Percentiles rank a stretch among this genome's conserved stretches.
These are phyloP conservation scores for Hyposoter dolosus DNA, from an alignment of 2,888 invertebrate genomes.

Conservation along the genomic window DNA sequence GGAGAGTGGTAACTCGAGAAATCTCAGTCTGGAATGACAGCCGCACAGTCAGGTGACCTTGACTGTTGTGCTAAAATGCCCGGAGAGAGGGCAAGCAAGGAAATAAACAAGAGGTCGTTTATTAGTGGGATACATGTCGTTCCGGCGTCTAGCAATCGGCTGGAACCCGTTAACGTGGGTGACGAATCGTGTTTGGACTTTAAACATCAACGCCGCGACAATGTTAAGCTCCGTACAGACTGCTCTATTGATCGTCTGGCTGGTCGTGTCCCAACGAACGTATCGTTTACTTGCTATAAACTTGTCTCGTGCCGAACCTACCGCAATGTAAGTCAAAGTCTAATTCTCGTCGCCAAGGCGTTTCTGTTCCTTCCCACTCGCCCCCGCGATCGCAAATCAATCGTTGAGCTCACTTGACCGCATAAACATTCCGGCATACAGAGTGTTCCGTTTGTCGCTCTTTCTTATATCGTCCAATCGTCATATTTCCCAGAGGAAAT, in stretches of 20 bases:
- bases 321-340: constrained; percentile 71
- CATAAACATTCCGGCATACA: not conserved
- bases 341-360: constrained; percentile 9
- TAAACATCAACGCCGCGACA: constrained; percentile 51
- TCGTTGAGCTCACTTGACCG: not conserved
- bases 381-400: constrained; percentile 33
- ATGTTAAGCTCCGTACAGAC: constrained; percentile 23
- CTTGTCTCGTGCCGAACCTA: constrained; percentile 69
- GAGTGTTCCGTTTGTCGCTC: not conserved
- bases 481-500: not conserved
- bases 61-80: not conserved
- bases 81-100: not conserved
- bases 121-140: not conserved
- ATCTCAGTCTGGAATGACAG: not conserved
- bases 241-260: constrained; percentile 52
- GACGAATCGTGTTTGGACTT: constrained; percentile 68
- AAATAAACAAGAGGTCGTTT: constrained; percentile 19
- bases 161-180: constrained; percentile 45
- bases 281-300: constrained; percentile 62
- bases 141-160: constrained; percentile 62
- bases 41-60: not conserved
- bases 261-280: constrained; percentile 8
- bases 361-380: not conserved
- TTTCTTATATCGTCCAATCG: not conserved
- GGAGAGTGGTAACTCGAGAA: not conserved